phyloP scores from a whole-genome alignment of 2,888 invertebrate genomes.

The Peribatodes rhomboidaria region DNA sequence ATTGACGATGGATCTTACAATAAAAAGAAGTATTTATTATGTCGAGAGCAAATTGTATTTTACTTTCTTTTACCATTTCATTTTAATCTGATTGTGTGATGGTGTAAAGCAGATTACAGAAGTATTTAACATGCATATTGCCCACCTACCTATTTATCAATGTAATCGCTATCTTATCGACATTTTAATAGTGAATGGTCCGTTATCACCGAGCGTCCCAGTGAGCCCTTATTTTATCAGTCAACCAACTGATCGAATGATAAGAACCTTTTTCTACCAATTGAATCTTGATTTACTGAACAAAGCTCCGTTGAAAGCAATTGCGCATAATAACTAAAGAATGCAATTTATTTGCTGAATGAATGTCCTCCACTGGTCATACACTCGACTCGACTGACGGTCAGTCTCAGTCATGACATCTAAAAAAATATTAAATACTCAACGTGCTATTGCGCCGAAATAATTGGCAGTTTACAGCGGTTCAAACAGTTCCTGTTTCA shows the following conservation, averaged over 20 bases:
- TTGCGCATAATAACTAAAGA: conserved; percentile 12
- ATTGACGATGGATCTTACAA: too few relatives aligned
- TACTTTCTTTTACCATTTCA: too few relatives aligned
- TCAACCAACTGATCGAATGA: conserved; percentile 56
- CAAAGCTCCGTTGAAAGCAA: conserved; percentile 14
- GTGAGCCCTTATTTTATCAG: conserved; percentile 57
- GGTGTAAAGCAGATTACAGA: conserved; percentile 6
- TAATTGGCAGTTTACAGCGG: conserved; percentile 51
- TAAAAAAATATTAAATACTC: conserved; percentile 40
- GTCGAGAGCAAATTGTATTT: too few relatives aligned
- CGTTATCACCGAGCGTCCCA: conserved; percentile 45
- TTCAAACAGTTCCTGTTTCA: conserved; percentile 53
- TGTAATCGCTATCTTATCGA: conserved; percentile 38
- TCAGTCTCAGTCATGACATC: conserved; percentile 29
- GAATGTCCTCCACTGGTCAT: background rate
- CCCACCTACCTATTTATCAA: conserved; percentile 7
- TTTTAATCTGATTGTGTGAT: background rate
- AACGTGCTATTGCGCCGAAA: conserved; percentile 56
- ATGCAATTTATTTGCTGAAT: conserved; percentile 12
- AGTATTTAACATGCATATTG: background rate
- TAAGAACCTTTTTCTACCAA: conserved; percentile 19
- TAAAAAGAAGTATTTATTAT: too few relatives aligned
- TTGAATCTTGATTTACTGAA: conserved; percentile 12
- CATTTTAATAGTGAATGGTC: conserved; percentile 51
- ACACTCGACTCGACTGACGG: conserved; percentile 25